These are phyloP conservation scores for Bombus soroeensis DNA, from an alignment of 1,140 invertebrate species.

Conservation along the genomic window DNA sequence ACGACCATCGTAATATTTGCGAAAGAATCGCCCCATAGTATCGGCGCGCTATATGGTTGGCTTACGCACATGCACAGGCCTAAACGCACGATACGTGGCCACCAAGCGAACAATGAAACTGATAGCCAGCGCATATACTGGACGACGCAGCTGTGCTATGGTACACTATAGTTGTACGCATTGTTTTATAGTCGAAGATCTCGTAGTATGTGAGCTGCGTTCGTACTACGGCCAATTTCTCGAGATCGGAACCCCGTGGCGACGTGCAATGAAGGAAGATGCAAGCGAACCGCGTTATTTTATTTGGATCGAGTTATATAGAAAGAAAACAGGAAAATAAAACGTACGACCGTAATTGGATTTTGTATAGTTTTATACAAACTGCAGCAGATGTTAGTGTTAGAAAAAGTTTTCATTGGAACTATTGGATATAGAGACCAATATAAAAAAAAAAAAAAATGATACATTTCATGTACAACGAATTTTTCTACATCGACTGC, in stretches of 20 bases:
- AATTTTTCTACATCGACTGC: no score
- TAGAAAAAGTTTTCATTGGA: neutral
- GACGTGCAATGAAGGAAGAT: neutral
- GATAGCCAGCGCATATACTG: neutral
- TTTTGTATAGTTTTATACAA: neutral
- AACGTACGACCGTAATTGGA: neutral
- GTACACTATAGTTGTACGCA: neutral
- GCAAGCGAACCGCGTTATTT: neutral
- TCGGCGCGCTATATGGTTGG: neutral
- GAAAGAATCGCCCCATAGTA: neutral
- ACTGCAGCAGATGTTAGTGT: neutral
- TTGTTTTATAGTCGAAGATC: neutral
- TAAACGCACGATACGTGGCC: neutral
- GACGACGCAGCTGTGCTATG: neutral
- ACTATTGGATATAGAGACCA: neutral
- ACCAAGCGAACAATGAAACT: neutral
- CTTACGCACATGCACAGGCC: neutral
- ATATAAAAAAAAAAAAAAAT: no score
- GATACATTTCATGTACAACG: no score
- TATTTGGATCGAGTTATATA: neutral
- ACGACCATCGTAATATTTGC: constrained; percentile 17
- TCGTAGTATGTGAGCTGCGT: constrained; percentile 33
- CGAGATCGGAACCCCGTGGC: constrained; percentile 11
- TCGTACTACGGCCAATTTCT: constrained; percentile 53
- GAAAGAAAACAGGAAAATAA: neutral